Evolutionary conservation across 1,140 invertebrate species (phyloP), one percentile per base, ranked within the genome.

Genomic region (Zaprionus nigranus): DNA sequence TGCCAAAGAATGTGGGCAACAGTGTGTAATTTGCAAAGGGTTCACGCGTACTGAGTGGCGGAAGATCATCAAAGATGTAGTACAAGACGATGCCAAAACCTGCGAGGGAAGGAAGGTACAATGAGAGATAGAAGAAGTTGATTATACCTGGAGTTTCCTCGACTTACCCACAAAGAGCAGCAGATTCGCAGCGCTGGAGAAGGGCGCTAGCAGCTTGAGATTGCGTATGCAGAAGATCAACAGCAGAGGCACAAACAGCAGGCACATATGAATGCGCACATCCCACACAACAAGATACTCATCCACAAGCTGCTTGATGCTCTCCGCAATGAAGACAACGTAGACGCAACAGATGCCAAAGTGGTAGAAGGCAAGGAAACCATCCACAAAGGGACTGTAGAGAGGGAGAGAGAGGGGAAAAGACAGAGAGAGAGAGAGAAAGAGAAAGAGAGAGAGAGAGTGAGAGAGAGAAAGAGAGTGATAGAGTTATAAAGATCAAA

Each of bases 261-360:
- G 64, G 38, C 86, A 81, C 88, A 92, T 92, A 17, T 92, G 82
- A 12, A 92, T 43, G 3, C 92, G 78, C 0, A 94, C 78, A 22
- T 93, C 82, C 81, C 94, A 92, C 3, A 75, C 81, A 34, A 93
- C 64, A 1, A 91, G 88, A 76, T 93, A 91, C 13, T 93, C 93
- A 57, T 94, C 94, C 7, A 93, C 92, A 22, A 95, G 87, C 93
- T 95, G 94, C 85, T 96, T 95, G 5, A 96, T 93, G 83, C 95
- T 98, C 30, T 95, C 94, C 1, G 97, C 95, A 15, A 98, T 96
- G 91, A 98, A 98, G 5, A 98, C 95, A 28, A 97, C 96, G 93
- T 98, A 98, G 2, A 98, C 97, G 83, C 96, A 97, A 91, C 97
- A 98, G 88, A 98, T 98, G 40, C 97, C 97, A 66, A 98, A 94